Evolutionary conservation across 2,888 invertebrate species (phyloP), one percentile per base, ranked within the genome.

Genomic region (Sinelater perroti): DNA sequence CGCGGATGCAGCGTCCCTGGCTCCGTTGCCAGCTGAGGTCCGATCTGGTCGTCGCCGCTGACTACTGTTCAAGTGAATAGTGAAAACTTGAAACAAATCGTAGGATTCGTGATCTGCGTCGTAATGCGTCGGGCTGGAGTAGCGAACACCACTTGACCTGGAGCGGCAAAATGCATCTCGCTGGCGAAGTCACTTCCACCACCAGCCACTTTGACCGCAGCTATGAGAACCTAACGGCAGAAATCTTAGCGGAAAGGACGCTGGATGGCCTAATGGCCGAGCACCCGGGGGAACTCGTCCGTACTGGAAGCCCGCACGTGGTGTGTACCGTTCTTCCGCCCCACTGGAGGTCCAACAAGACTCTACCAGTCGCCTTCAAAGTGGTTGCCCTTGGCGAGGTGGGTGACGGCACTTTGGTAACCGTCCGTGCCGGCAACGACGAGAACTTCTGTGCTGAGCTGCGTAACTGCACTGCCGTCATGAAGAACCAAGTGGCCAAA

Each of bases 321-420:
- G 92, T 97, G 63, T 98, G 97, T 80, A 95, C 97, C 26, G 92
- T 93, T 35, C 80, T 98, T 69, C 98, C 98, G 58, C 88, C 90
- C 1, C 98, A 98, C 78, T 98, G 98, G 97, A 85, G 98, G 65
- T 95, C 96, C 50, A 99, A 99, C 81, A 99, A 99, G 82, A 97
- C 97, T 2, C 83, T 99, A 61, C 98, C 98, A 40, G 90, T 94
- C 58, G 95, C 97, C 49, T 99, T 99, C 82, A 96, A 96, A 80
- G 96, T 97, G 71, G 92, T 97, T 52, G 93, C 96, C 2, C 81
- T 97, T 50, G 95, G 96, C 6, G 97, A 97, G 70, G 90, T 98
- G 13, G 90, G 91, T 68, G 97, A 99, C 76, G 97, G 97, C 1
- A 99, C 98, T 24, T 83, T 94, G 80, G 97, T 99, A 65, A 94